Conservation (phyloP, 1,140 invertebrate genomes). For the Thrips palmi region DNA sequence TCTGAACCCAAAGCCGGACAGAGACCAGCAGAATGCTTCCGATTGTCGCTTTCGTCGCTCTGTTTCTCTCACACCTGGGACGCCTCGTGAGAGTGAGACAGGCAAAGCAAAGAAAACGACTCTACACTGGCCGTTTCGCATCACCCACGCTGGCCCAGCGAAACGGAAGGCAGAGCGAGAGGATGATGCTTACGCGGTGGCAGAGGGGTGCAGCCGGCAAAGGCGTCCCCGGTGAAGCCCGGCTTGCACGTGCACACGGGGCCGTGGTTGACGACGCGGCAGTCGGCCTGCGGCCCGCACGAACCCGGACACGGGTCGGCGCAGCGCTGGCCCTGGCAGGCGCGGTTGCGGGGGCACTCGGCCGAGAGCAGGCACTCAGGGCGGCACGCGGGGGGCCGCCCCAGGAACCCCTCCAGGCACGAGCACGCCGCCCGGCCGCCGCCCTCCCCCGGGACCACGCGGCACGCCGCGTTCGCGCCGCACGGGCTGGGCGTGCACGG, state of each 20-base stretch:
- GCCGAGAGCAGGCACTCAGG: constrained; percentile 28
- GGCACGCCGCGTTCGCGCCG: constrained; percentile 29
- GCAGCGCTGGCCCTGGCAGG: constrained; percentile 31
- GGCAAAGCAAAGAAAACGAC: no score
- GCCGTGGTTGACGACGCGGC: constrained; percentile 25
- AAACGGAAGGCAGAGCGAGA: not conserved
- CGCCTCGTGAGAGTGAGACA: no score
- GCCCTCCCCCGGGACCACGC: constrained; percentile 33
- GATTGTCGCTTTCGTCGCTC: no score
- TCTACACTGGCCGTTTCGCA: no score
- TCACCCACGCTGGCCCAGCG: no score
- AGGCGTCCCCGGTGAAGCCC: constrained; percentile 39
- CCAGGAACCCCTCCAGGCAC: constrained; percentile 26
- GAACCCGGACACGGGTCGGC: constrained; percentile 27
- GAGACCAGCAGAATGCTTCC: no score
- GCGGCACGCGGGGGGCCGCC: constrained; percentile 24
- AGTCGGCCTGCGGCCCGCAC: constrained; percentile 29
- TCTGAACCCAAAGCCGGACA: no score
- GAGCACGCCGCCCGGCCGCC: constrained; percentile 34
- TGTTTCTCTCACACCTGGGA: no score
- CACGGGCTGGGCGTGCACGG: constrained; percentile 33
- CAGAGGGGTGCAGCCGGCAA: constrained; percentile 27
- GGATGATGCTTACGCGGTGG: constrained; percentile 18
- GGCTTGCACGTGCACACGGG: constrained; percentile 27
- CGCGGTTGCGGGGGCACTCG: constrained; percentile 25